These are phyloP conservation scores for Andrena trimmerana DNA, from an alignment of 2,888 invertebrate genomes.

Conservation along the genomic window DNA sequence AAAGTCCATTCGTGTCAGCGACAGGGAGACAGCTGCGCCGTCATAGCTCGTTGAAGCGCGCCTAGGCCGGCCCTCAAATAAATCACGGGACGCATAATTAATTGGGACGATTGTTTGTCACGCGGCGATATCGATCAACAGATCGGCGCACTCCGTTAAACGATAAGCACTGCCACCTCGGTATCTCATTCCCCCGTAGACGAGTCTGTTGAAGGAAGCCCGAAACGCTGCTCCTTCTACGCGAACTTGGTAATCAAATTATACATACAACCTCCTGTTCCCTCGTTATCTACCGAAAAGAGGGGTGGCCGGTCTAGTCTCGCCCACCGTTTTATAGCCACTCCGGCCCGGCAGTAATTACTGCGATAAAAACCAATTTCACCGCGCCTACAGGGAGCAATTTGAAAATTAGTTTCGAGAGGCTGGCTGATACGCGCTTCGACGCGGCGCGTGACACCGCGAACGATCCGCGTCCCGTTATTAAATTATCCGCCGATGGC, in stretches of 20 bases:
- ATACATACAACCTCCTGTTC: not conserved
- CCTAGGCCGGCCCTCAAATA: conserved; percentile 65
- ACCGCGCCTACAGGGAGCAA: not conserved
- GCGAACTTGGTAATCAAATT: not conserved
- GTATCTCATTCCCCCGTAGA: not conserved
- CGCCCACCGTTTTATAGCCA: not conserved
- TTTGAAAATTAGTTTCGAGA: conserved; percentile 33
- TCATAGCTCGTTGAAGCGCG: conserved; percentile 58
- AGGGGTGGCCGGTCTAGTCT: not conserved
- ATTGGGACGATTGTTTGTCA: conserved; percentile 73
- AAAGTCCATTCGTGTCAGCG: conserved; percentile 51
- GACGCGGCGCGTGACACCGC: conserved; percentile 19
- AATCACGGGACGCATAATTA: conserved; percentile 76
- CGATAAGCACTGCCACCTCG: conserved; percentile 34
- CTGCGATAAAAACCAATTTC: conserved; percentile 29
- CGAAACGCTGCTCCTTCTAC: not conserved
- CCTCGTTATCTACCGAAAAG: conserved; percentile 8
- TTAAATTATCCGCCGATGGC: conserved; percentile 47
- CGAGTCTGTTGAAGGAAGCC: not conserved
- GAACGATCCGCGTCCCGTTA: conserved; percentile 25
- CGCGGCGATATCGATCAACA: conserved; percentile 69
- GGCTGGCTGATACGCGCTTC: not conserved
- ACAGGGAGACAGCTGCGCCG: conserved; percentile 54
- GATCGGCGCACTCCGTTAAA: conserved; percentile 41
- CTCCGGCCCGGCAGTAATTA: conserved; percentile 7